These are phyloP conservation scores for Leptopilina clavipes DNA, from an alignment of 1,140 invertebrate genomes.

Conservation along the genomic window DNA sequence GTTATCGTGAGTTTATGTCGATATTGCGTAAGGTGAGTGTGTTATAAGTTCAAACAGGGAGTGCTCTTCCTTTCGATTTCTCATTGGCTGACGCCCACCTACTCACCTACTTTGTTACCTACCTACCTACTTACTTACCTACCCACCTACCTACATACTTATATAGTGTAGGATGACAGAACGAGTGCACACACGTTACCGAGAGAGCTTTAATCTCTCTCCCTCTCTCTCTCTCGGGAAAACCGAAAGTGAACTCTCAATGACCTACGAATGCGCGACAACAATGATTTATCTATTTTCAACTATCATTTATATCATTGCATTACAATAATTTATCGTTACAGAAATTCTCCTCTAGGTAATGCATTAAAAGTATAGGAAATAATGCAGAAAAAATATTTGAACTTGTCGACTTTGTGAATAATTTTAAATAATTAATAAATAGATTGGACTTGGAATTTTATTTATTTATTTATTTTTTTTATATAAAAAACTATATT, in stretches of 20 bases:
- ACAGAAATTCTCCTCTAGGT: no score
- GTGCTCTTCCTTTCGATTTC: slow-evolving; percentile 57
- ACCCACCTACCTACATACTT: slow-evolving; percentile 37
- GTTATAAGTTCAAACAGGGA: slow-evolving; percentile 42
- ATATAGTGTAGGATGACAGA: slow-evolving; percentile 49
- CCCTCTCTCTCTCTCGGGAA: neutral
- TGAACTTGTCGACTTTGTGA: no score
- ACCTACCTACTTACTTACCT: slow-evolving; percentile 40
- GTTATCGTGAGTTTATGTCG: slow-evolving; percentile 28
- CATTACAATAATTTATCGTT: no score
- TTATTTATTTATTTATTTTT: neutral
- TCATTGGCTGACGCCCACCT: slow-evolving; percentile 44
- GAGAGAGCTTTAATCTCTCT: neutral
- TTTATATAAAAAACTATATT: neutral
- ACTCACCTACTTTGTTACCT: slow-evolving; percentile 31
- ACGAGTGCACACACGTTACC: slow-evolving; percentile 49
- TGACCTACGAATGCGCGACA: neutral
- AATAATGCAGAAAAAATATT: no score
- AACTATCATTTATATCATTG: no score
- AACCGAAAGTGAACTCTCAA: slow-evolving; percentile 19
- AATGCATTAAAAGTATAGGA: no score
- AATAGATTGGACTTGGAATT: no score
- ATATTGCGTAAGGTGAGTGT: slow-evolving; percentile 24
- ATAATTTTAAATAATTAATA: no score
- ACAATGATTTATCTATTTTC: slow-evolving; percentile 4